phyloP scores from a whole-genome alignment of 2,113 vertebrate species.

The Anarrhichthys ocellatus region DNA sequence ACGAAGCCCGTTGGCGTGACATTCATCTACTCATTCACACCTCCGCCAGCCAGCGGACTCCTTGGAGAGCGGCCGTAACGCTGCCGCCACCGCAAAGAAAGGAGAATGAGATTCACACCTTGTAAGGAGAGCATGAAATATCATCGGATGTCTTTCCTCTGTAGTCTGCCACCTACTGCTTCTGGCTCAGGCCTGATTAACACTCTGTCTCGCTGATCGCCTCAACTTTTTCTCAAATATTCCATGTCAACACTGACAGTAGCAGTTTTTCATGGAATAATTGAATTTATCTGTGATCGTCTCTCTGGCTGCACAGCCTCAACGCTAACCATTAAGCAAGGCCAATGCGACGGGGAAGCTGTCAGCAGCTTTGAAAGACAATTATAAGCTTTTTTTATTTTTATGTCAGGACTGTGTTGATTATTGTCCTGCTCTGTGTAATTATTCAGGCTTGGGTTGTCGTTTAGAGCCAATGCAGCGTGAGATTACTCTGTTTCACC shows the following conservation, averaged over 20 bases:
- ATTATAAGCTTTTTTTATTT: conserved; percentile 37
- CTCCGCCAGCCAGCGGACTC: conserved; percentile 54
- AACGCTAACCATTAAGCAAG: conserved; percentile 31
- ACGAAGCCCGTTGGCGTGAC: conserved; percentile 52
- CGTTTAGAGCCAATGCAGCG: conserved; percentile 66
- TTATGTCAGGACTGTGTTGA: conserved; percentile 57
- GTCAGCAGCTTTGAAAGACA: conserved; percentile 50
- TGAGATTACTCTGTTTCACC: conserved; percentile 74
- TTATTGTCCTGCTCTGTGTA: conserved; percentile 66
- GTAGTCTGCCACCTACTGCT: conserved; percentile 51
- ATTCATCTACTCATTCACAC: conserved; percentile 71
- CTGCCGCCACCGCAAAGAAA: conserved; percentile 23
- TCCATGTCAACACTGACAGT: conserved; percentile 27
- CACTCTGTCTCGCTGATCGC: background rate
- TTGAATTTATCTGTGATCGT: conserved; percentile 65
- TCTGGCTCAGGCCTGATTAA: conserved; percentile 39
- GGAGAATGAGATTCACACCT: conserved; percentile 60
- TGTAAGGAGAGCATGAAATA: conserved; percentile 37
- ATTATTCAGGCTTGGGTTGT: conserved; percentile 75
- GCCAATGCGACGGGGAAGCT: background rate
- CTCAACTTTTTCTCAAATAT: background rate
- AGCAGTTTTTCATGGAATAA: conserved; percentile 46
- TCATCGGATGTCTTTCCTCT: conserved; percentile 48
- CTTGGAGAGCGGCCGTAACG: conserved; percentile 47
- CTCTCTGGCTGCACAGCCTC: conserved; percentile 32